Base-by-base conservation (phyloP, 2,888 invertebrate genomes). In the Polyommatus icarus region DNA sequence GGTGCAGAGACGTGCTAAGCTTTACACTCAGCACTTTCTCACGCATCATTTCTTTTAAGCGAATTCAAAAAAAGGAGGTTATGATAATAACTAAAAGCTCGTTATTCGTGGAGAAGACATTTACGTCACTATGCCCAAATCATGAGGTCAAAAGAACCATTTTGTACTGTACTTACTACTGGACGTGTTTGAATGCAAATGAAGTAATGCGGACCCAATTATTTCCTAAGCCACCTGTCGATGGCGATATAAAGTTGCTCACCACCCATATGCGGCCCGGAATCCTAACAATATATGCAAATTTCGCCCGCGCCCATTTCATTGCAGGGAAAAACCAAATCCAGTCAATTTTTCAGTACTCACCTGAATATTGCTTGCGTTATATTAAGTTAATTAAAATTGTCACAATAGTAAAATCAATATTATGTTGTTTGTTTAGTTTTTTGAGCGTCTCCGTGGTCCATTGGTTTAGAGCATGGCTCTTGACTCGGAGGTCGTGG, bases 251-350 rank as follows among this genome's bases (percentile, higher is more conserved):
- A 76, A 24, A 76, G 40, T 59, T 15, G 54, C 76, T 57, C 61
- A 24, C 61, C 15, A 46, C 59, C 50, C 67, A 24, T 76, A 77
- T 77, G 67, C 50, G 67, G 50, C 61, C 59, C n/a, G 76, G 50
- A 67, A 67, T 71, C 71, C 71, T 67, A 50, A 50, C 67, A 54
- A 77, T 50, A 71, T 50, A 77, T 71, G 77, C 71, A 77, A 71
- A 77, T 71, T 76, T 76, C 7, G 10, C 29, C 50, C 67, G 46
- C 24, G 24, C 50, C 76, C 71, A 50, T 71, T 71, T 50, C 61
- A 76, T 71, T 61, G 76, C 71, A n/a, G 6, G 50, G 46, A 76
- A 76, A 76, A 76, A 71, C 20, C 61, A 50, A 50, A 18, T 50
- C 40, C 40, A 40, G n/a, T 36, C 72, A 20, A 72, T 72, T 40